phyloP scores from a whole-genome alignment of 2,113 vertebrate species.

The Sarotherodon lohbergeri region DNA sequence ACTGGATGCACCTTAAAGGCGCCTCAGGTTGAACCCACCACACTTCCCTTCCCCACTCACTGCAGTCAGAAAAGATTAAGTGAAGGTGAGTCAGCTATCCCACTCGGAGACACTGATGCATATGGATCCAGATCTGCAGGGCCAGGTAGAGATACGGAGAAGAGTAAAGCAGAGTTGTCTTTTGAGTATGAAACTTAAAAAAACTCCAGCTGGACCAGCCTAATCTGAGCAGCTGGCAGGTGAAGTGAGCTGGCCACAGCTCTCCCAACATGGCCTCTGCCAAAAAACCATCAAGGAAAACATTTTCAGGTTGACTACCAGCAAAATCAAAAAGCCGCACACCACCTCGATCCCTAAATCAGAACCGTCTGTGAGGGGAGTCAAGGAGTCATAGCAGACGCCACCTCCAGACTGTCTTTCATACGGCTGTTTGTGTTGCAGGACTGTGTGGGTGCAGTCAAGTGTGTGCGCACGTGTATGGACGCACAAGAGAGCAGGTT shows the following conservation, averaged over 20 bases:
- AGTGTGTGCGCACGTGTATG: not conserved
- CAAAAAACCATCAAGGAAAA: constrained; percentile 55
- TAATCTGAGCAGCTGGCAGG: constrained; percentile 49
- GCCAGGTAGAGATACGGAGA: constrained; percentile 16
- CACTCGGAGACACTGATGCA: constrained; percentile 41
- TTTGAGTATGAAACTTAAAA: constrained; percentile 1
- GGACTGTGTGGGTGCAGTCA: not conserved
- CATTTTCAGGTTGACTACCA: constrained; percentile 55
- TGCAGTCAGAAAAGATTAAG: constrained; percentile 49
- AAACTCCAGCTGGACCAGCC: constrained; percentile 14
- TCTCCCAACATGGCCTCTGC: constrained; percentile 27
- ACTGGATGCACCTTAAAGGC: constrained; percentile 17
- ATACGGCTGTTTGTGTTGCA: not conserved
- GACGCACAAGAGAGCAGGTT: constrained; percentile 1
- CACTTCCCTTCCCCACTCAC: not conserved
- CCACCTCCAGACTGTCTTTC: constrained; percentile 5
- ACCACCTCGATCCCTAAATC: constrained; percentile 23
- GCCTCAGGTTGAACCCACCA: constrained; percentile 17
- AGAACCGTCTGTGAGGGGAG: constrained; percentile 12
- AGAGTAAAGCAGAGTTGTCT: not conserved
- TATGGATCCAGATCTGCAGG: constrained; percentile 38
- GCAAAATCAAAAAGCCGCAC: constrained; percentile 46
- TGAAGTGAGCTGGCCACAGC: constrained; percentile 21
- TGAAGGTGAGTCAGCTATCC: constrained; percentile 33
- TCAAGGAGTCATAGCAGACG: constrained; percentile 8